Evolutionary conservation across 2,113 vertebrate genomes (phyloP), one percentile per base, ranked within the genome.

Genomic region (Plotosus lineatus): DNA sequence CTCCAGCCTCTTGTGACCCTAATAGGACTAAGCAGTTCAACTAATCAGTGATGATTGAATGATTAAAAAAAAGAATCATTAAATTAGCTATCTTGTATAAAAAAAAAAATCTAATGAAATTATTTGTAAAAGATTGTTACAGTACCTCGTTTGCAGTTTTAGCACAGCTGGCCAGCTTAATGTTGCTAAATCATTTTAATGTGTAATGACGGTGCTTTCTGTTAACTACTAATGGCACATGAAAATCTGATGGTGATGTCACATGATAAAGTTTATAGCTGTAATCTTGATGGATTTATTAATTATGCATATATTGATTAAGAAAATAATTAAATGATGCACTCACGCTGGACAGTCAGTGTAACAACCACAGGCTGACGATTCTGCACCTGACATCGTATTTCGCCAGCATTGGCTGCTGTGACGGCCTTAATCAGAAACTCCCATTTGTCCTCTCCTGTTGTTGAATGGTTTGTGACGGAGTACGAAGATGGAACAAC

Each of bases 261-360:
- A n/a, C n/a, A n/a, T n/a, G n/a, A n/a, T n/a, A n/a, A n/a, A n/a
- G n/a, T n/a, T n/a, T n/a, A 15, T 50, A 2, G 48, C 17, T 9
- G 14, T 11, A 15, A 61, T 58, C 8, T 31, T 31, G 12, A 31
- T 65, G 61, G 7, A 23, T 65, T 4, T 0, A 6, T 14, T 33
- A 15, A 33, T 61, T 2, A 21, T 17, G 3, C 9, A 58, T 28
- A 60, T 14, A 23, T 36, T 33, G 21, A 12, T 42, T 14, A 0
- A 42, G 23, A 40, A 38, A 12, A 26, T 0, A 40, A 1, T 56
- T 58, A 0, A 40, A 40, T 17, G 8, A 26, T 46, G 1, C 8
- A 68, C 86, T 38, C 51, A 94, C 93, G 91, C 89, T 94, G 88
- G 17, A 94, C 87, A 0, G 31, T 5, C 12, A 94, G 88, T 7